Conservation (phyloP, 1,140 invertebrate genomes). For the Cotesia vestalis region DNA sequence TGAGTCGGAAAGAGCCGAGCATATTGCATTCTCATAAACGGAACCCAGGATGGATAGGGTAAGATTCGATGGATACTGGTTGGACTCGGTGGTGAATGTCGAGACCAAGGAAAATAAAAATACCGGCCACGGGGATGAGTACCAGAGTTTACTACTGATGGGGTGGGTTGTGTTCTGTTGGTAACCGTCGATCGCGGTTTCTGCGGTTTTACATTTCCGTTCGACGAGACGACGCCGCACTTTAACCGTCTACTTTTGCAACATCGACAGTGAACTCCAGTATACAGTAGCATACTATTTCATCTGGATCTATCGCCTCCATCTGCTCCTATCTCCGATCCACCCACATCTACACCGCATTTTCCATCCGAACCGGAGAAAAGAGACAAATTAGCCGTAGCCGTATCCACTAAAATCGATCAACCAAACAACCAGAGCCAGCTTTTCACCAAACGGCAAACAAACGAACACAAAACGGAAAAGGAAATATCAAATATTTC, state of each 20-base stretch:
- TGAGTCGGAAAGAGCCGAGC: background rate
- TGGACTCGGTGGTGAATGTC: background rate
- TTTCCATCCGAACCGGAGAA: background rate
- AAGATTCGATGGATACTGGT: background rate
- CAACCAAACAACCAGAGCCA: background rate
- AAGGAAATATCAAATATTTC: constrained; percentile 4
- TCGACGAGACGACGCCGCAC: constrained; percentile 10
- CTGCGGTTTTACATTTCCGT: constrained; percentile 18
- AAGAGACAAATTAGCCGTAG: background rate
- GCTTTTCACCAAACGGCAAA: background rate
- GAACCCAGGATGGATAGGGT: background rate
- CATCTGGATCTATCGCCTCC: background rate
- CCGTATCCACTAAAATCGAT: background rate
- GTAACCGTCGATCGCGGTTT: background rate
- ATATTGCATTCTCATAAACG: constrained; percentile 2
- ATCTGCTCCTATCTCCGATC: constrained; percentile 4
- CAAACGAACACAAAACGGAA: background rate
- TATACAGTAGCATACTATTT: too few species aligned
- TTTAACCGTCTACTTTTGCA: background rate
- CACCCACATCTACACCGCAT: background rate
- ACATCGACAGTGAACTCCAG: too few species aligned
- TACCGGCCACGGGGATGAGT: constrained; percentile 2
- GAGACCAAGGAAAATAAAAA: constrained; percentile 11
- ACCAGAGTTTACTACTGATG: background rate
- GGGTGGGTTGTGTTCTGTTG: background rate